These are phyloP conservation scores for Sphaerophoria rueppellii DNA, from an alignment of 2,888 invertebrate species.

Conservation along the genomic window DNA sequence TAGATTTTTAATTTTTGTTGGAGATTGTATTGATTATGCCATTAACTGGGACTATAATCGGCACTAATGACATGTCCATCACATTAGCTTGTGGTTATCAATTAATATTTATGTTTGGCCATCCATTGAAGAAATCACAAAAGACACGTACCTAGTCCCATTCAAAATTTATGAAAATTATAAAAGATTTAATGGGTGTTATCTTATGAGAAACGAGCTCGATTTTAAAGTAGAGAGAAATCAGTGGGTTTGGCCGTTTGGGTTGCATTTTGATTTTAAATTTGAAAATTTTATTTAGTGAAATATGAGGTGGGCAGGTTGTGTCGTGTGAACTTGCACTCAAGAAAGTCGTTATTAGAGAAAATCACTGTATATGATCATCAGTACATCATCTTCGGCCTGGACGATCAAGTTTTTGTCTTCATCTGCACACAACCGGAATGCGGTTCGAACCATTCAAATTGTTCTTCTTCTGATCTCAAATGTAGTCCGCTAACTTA, in stretches of 20 bases:
- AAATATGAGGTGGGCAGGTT: too few species aligned
- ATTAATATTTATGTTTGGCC: neutral
- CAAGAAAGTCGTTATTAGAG: too few species aligned
- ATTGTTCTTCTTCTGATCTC: too few species aligned
- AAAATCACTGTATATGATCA: too few species aligned
- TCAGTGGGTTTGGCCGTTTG: neutral
- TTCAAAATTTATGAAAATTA: neutral
- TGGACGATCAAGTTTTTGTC: too few species aligned
- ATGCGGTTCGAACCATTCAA: too few species aligned
- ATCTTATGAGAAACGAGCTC: neutral
- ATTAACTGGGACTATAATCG: slow-evolving; percentile 1
- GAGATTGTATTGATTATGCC: slow-evolving; percentile 3
- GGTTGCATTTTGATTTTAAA: too few species aligned
- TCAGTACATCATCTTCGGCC: too few species aligned
- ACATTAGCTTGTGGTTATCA: slow-evolving; percentile 2
- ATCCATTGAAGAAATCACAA: neutral
- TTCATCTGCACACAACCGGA: too few species aligned
- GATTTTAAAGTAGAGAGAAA: neutral
- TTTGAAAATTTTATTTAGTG: too few species aligned
- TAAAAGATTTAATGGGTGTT: neutral
- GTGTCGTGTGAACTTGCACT: too few species aligned
- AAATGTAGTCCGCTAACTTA: too few species aligned
- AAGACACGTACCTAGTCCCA: neutral
- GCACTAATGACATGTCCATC: slow-evolving; percentile 2
- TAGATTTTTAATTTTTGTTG: neutral